Percentiles rank a stretch among this genome's conserved stretches.
Conservation (phyloP, 2,888 invertebrate species). For the Meloe dianella region DNA sequence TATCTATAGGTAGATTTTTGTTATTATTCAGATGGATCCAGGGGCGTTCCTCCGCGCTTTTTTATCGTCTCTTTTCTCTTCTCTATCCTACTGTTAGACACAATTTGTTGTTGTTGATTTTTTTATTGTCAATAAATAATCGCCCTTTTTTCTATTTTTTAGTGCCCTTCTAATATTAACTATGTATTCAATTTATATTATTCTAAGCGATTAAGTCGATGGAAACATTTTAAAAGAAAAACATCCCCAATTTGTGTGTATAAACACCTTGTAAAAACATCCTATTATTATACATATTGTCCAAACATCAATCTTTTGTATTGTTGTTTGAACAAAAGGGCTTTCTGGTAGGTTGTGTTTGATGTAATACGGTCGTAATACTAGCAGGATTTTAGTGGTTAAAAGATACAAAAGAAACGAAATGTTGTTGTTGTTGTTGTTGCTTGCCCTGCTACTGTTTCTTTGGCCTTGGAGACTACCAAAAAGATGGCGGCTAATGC, state of each 20-base stretch:
- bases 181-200: conserved; percentile 22
- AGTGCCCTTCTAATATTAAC: not conserved
- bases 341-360: not conserved
- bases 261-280: conserved; percentile 57
- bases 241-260: conserved; percentile 38
- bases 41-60: conserved; percentile 3
- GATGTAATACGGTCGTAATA: conserved; percentile 15
- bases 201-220: conserved; percentile 32
- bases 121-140: not conserved
- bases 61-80: not conserved
- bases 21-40: not conserved
- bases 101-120: not conserved
- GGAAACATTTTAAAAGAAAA: conserved; percentile 22
- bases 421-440: too few species aligned
- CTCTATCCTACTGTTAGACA: too few species aligned
- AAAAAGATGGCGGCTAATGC: not conserved
- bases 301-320: conserved; percentile 47
- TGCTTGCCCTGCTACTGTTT: not conserved
- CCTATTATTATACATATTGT: conserved; percentile 51
- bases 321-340: conserved; percentile 41
- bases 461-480: not conserved
- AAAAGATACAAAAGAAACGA: not conserved
- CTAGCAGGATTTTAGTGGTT: conserved; percentile 2
- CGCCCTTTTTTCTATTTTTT: not conserved
- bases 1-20: not conserved